Evolutionary conservation across 2,113 vertebrate species (phyloP).

Genomic region (Otolemur garnettii): DNA sequence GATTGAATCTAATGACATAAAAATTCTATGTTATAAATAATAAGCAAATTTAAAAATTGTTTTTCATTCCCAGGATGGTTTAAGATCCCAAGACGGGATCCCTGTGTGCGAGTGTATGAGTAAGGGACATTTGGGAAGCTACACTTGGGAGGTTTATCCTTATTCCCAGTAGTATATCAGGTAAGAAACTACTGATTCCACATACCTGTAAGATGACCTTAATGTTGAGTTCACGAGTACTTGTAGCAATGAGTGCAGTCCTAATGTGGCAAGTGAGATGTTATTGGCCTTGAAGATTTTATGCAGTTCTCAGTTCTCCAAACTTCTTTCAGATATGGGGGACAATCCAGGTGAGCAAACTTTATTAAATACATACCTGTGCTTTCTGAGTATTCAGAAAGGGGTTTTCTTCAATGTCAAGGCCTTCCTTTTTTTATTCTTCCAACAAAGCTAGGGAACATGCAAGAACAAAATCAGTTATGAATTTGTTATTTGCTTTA

Average conservation of each 20-base stretch:
- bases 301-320: neutral
- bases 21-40: neutral
- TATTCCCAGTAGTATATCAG: neutral
- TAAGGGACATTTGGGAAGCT: neutral
- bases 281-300: neutral
- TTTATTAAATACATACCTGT: neutral
- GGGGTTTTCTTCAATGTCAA: neutral
- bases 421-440: slow-evolving; percentile 2
- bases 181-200: neutral
- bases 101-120: neutral
- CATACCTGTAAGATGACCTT: neutral
- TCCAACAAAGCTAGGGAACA: neutral
- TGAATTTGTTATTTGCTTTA: slow-evolving; percentile 6
- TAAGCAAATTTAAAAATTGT: neutral
- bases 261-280: neutral
- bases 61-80: neutral
- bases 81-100: neutral
- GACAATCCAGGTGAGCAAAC: neutral
- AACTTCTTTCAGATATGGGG: neutral
- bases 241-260: neutral
- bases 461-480: neutral
- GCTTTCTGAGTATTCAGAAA: neutral
- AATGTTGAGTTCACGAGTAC: neutral
- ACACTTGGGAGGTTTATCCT: neutral
- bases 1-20: neutral